phyloP scores from a whole-genome alignment of 2,888 invertebrate species.

The Dryomyza anilis region DNA sequence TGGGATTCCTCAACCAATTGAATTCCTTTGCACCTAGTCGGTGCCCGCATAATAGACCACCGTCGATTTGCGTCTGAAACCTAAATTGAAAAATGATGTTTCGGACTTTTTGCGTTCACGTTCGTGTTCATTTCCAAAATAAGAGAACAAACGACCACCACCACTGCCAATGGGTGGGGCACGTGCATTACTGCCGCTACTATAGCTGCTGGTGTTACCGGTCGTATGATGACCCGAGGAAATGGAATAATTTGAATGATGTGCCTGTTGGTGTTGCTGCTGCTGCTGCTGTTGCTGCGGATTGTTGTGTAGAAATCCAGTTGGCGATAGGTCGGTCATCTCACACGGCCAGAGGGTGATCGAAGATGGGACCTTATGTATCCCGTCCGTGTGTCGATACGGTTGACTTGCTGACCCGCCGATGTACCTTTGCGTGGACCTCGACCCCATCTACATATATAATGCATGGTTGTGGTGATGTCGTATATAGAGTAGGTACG shows the following conservation, averaged over 20 bases:
- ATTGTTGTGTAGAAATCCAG: slow-evolving; percentile 54
- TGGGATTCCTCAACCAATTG: slow-evolving; percentile 12
- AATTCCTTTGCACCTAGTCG: slow-evolving; percentile 41
- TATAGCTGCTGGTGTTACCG: slow-evolving; percentile 41
- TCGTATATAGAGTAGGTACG: neutral
- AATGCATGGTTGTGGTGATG: neutral
- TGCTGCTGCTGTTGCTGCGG: slow-evolving; percentile 42
- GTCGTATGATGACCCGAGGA: slow-evolving; percentile 44
- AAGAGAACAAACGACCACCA: slow-evolving; percentile 56
- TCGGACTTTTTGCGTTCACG: slow-evolving; percentile 59
- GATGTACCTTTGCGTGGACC: slow-evolving; percentile 65
- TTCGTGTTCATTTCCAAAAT: slow-evolving; percentile 58
- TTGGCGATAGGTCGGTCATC: slow-evolving; percentile 73
- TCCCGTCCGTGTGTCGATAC: slow-evolving; percentile 63
- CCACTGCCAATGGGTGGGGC: slow-evolving; percentile 46
- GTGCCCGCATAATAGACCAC: slow-evolving; percentile 59
- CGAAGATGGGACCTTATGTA: slow-evolving; percentile 91
- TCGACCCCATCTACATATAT: slow-evolving; percentile 76
- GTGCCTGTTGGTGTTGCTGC: slow-evolving; percentile 37
- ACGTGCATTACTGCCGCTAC: slow-evolving; percentile 41
- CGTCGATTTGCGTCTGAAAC: slow-evolving; percentile 59
- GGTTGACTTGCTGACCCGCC: slow-evolving; percentile 61
- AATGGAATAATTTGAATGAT: slow-evolving; percentile 40
- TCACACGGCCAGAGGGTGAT: slow-evolving; percentile 90
- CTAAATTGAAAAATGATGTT: slow-evolving; percentile 60